Evolutionary conservation across 1,140 invertebrate species (phyloP).

Genomic region (Nasonia vitripennis): DNA sequence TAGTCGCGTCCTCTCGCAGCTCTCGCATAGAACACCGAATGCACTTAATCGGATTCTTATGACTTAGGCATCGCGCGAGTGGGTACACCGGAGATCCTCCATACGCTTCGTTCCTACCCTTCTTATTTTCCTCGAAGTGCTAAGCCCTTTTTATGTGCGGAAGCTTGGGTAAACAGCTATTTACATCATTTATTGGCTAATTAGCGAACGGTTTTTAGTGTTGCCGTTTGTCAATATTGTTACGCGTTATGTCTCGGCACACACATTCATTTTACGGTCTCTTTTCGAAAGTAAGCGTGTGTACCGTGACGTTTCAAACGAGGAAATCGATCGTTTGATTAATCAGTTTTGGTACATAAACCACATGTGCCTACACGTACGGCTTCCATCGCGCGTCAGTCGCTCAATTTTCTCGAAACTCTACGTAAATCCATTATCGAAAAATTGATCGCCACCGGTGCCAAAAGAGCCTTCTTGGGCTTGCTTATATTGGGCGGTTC

Average conservation of each 20-base stretch:
- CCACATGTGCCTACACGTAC: no score
- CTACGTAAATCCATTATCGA: no score
- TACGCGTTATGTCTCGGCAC: not conserved
- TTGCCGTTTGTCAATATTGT: not conserved
- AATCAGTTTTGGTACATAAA: no score
- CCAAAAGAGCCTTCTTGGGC: no score
- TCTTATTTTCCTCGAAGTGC: not conserved
- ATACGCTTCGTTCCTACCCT: not conserved
- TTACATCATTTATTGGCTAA: slow-evolving; percentile 1
- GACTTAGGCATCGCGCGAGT: slow-evolving; percentile 8
- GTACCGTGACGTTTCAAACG: no score
- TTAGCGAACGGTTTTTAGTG: not conserved
- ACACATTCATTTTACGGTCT: not conserved
- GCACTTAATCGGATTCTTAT: slow-evolving; percentile 47
- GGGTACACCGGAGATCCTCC: not conserved
- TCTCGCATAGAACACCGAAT: slow-evolving; percentile 13
- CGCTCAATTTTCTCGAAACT: no score
- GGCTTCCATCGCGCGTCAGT: no score
- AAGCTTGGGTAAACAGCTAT: not conserved
- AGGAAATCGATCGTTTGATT: no score
- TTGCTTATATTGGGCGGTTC: no score
- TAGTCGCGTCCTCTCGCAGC: not conserved
- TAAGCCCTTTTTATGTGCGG: slow-evolving; percentile 18
- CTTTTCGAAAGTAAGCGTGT: no score
- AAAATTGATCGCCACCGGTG: no score